These are phyloP conservation scores for Euschistus heros DNA, from an alignment of 1,140 invertebrate genomes.

Conservation along the genomic window DNA sequence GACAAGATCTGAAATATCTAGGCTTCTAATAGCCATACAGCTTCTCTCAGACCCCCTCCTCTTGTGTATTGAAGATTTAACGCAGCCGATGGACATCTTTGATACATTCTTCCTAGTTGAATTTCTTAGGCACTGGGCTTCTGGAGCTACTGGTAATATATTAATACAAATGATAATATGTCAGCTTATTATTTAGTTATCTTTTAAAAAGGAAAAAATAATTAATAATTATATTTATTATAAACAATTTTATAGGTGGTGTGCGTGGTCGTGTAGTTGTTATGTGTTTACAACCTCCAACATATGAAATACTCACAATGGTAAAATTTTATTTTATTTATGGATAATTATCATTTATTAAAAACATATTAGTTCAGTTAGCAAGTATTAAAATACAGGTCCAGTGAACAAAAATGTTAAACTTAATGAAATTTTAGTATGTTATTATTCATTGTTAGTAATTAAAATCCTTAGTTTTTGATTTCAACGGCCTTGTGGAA, in stretches of 20 bases:
- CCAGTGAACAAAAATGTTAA: no score
- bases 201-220: background rate
- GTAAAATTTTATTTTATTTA: slow-evolving; percentile 38
- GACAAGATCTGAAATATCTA: slow-evolving; percentile 72
- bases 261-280: slow-evolving; percentile 60
- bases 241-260: slow-evolving; percentile 26
- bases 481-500: no score
- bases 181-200: background rate
- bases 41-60: slow-evolving; percentile 73
- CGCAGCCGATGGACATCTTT: slow-evolving; percentile 88
- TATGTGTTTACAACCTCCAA: slow-evolving; percentile 86
- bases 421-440: no score
- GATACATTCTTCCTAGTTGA: slow-evolving; percentile 92
- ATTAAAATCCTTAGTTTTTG: no score
- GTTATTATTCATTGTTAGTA: no score
- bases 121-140: slow-evolving; percentile 86
- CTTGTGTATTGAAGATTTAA: slow-evolving; percentile 77
- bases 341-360: no score
- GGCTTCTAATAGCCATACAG: slow-evolving; percentile 78
- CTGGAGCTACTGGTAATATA: slow-evolving; percentile 50
- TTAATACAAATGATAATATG: background rate
- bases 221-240: background rate
- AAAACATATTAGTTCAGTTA: no score
- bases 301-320: slow-evolving; percentile 93
- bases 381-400: no score